phyloP scores from a whole-genome alignment of 2,888 invertebrate species.

The Machimus atricapillus region DNA sequence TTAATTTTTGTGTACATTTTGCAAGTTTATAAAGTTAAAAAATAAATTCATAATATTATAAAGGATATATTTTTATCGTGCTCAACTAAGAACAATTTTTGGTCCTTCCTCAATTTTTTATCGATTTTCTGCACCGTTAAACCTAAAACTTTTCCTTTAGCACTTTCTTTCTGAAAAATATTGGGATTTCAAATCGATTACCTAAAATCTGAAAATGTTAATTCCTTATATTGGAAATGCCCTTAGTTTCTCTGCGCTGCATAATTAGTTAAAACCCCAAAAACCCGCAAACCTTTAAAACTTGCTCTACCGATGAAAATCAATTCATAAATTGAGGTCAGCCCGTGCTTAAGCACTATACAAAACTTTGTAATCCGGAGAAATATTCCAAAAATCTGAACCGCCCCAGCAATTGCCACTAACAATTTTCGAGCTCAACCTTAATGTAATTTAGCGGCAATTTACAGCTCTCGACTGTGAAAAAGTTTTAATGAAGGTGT shows the following conservation, averaged over 20 bases:
- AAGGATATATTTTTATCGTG: too few relatives aligned
- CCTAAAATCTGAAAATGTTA: neutral
- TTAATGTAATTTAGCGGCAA: neutral
- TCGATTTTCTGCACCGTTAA: too few relatives aligned
- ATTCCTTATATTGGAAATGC: neutral
- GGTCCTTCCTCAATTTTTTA: too few relatives aligned
- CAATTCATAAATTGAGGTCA: neutral
- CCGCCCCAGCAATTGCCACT: neutral
- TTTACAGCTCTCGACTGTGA: neutral
- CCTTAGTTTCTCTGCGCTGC: neutral
- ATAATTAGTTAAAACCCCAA: neutral
- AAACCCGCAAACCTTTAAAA: neutral
- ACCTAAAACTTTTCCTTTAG: neutral
- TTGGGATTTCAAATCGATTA: neutral
- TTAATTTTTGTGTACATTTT: too few relatives aligned
- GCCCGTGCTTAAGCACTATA: neutral
- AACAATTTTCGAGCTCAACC: neutral
- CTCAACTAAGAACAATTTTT: too few relatives aligned
- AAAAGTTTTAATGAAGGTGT: slow-evolving; percentile 27
- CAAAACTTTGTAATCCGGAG: neutral
- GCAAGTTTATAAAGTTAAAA: too few relatives aligned
- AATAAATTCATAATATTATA: too few relatives aligned
- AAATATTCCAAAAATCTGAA: neutral
- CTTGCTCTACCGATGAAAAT: neutral
- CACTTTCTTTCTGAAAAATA: neutral